These are phyloP conservation scores for Saccostrea cuccullata DNA, from an alignment of 1,140 invertebrate species.

Conservation along the genomic window DNA sequence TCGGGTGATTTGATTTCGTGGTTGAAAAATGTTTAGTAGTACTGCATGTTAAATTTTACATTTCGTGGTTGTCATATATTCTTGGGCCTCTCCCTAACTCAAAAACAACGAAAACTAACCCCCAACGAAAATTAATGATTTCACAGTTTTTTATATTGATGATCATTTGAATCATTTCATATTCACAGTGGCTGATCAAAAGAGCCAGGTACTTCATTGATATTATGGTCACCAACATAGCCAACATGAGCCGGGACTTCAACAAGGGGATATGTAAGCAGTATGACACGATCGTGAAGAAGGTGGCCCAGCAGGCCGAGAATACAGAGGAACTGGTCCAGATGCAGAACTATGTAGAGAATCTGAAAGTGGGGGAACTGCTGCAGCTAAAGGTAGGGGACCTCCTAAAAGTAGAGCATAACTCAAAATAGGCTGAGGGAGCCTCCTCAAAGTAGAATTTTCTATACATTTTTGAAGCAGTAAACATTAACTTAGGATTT, in stretches of 20 bases:
- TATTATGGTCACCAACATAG: slow-evolving; percentile 74
- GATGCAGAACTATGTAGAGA: slow-evolving; percentile 88
- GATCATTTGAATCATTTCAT: background rate
- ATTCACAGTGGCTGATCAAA: slow-evolving; percentile 74
- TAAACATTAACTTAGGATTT: background rate
- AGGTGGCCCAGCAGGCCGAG: slow-evolving; percentile 89
- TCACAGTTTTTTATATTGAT: background rate
- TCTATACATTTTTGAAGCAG: too few species aligned
- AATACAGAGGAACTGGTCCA: slow-evolving; percentile 91
- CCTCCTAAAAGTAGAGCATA: too few species aligned
- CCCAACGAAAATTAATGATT: too few species aligned
- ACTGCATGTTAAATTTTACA: too few species aligned
- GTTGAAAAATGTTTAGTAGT: too few species aligned
- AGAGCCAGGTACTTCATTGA: slow-evolving; percentile 66
- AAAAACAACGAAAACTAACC: too few species aligned
- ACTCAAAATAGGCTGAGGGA: background rate
- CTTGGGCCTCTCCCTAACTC: too few species aligned
- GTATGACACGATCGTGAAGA: slow-evolving; percentile 92
- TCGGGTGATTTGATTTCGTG: too few species aligned
- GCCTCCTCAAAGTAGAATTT: too few species aligned
- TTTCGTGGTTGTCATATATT: too few species aligned
- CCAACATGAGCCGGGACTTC: slow-evolving; percentile 71
- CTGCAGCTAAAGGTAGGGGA: slow-evolving; percentile 72
- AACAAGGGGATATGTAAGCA: slow-evolving; percentile 75
- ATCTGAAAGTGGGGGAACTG: slow-evolving; percentile 73